phyloP scores from a whole-genome alignment of 2,888 invertebrate genomes.

The Noctua fimbriata region DNA sequence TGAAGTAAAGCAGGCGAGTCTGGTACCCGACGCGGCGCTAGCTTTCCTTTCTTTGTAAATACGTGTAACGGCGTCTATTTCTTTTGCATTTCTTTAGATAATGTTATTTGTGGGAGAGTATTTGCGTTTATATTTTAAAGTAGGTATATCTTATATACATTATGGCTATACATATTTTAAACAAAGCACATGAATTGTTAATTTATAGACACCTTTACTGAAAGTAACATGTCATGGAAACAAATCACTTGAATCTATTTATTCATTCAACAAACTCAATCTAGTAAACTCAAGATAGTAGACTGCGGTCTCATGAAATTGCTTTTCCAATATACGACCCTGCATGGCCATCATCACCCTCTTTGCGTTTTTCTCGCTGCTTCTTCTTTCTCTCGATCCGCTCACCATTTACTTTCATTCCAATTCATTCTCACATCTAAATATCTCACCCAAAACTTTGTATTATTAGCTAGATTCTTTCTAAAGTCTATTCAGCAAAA shows the following conservation, averaged over 20 bases:
- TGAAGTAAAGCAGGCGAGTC: conserved; percentile 33
- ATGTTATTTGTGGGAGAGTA: neutral
- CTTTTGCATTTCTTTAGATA: neutral
- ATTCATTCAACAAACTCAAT: neutral
- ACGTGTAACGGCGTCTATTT: conserved; percentile 2
- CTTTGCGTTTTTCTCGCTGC: neutral
- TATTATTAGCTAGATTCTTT: neutral
- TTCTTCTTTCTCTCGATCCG: neutral
- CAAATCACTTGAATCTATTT: neutral
- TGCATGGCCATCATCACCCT: neutral
- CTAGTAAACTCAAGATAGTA: neutral
- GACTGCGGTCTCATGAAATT: neutral
- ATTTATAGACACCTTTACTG: neutral
- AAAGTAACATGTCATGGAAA: neutral
- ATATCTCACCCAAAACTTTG: neutral
- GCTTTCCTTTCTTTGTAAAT: conserved; percentile 11
- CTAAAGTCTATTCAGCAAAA: conserved; percentile 7
- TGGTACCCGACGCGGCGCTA: conserved; percentile 3
- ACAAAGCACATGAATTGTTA: neutral
- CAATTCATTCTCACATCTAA: neutral
- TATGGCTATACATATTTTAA: neutral
- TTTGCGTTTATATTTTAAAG: neutral
- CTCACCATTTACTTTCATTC: neutral
- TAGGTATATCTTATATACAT: neutral
- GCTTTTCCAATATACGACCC: neutral